phyloP scores from a whole-genome alignment of 2,797 vertebrate genomes.

The Chaetodon trifasciatus region DNA sequence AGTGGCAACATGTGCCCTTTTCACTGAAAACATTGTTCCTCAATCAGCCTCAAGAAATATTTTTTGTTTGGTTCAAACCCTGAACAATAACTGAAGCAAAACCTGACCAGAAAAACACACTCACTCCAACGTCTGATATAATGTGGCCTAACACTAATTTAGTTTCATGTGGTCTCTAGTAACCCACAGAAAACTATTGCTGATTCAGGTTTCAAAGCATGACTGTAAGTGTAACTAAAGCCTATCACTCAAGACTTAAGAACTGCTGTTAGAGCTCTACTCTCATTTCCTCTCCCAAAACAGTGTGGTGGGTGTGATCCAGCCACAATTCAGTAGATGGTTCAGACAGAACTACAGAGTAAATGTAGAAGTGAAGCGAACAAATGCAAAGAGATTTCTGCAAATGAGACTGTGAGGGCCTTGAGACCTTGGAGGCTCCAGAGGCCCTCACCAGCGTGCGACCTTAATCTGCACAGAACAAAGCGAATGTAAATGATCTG shows the following conservation, averaged over 20 bases:
- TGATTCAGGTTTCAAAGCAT: background rate
- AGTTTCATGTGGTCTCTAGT: background rate
- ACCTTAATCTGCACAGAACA: constrained; percentile 78
- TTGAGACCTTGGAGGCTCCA: constrained; percentile 51
- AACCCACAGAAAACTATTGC: background rate
- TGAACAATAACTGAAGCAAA: background rate
- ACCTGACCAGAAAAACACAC: background rate
- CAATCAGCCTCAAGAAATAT: constrained; percentile 2
- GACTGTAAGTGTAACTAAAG: background rate
- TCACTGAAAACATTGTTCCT: constrained; percentile 28
- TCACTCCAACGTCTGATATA: background rate
- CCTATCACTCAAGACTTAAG: background rate
- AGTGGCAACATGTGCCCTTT: constrained; percentile 5
- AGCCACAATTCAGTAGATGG: constrained; percentile 25
- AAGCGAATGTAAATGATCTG: constrained; percentile 70
- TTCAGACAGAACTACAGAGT: constrained; percentile 26
- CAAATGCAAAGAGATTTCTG: constrained; percentile 41
- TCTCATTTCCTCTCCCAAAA: constrained; percentile 52
- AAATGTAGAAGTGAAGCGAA: constrained; percentile 54
- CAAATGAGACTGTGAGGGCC: constrained; percentile 48
- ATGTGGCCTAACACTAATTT: background rate
- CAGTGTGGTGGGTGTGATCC: constrained; percentile 24
- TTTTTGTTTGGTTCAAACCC: background rate
- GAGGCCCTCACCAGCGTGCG: constrained; percentile 56
- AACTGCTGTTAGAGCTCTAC: constrained; percentile 2